Percentiles rank a stretch among this genome's conserved stretches.
Evolutionary conservation across 2,797 vertebrate genomes (phyloP).

Genomic region (Harpagifer antarcticus): DNA sequence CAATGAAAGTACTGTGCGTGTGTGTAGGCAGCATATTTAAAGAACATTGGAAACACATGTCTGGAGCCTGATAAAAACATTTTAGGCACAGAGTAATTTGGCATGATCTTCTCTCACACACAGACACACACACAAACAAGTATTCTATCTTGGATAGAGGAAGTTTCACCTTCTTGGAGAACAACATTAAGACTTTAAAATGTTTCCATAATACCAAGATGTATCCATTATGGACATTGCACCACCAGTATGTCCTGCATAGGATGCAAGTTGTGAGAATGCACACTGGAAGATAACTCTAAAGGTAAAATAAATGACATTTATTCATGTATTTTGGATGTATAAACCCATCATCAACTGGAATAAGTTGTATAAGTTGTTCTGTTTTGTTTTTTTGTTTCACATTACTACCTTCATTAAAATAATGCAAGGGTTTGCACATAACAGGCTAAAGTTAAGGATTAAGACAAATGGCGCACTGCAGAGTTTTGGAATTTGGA

Average conservation of each 20-base stretch:
- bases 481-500: conserved; percentile 8
- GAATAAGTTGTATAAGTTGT: background rate
- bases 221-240: background rate
- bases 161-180: conserved; percentile 47
- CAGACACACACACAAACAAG: conserved; percentile 13
- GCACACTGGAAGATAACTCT: background rate
- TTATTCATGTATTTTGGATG: background rate
- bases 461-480: conserved; percentile 10
- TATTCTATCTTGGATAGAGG: conserved; percentile 29
- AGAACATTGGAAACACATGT: conserved; percentile 87
- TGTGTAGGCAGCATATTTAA: conserved; percentile 71
- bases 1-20: conserved; percentile 36
- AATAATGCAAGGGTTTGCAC: background rate
- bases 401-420: background rate
- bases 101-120: conserved; percentile 52
- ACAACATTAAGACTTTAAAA: conserved; percentile 13
- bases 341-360: background rate
- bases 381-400: background rate
- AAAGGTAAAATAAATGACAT: background rate
- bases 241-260: background rate
- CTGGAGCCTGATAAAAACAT: conserved; percentile 81
- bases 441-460: background rate
- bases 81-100: conserved; percentile 74
- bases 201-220: background rate
- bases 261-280: background rate